phyloP scores from a whole-genome alignment of 2,888 invertebrate species.

The Tridacna gigas region DNA sequence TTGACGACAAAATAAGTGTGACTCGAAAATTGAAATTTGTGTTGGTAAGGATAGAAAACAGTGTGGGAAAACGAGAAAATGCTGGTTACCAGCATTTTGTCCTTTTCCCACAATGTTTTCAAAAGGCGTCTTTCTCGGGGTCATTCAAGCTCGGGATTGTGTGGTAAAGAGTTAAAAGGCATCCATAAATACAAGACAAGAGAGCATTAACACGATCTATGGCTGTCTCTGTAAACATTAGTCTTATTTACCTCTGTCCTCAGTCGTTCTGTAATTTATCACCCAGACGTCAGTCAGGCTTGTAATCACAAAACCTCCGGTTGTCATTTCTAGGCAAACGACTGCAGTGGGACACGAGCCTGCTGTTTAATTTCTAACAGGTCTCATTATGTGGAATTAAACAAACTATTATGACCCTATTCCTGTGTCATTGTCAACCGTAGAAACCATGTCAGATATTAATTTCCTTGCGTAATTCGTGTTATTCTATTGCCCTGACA shows the following conservation, averaged over 20 bases:
- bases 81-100: neutral
- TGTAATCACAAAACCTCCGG: conserved; percentile 12
- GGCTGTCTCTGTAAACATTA: conserved; percentile 14
- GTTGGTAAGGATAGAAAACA: neutral
- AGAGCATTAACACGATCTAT: conserved; percentile 25
- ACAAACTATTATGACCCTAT: conserved; percentile 57
- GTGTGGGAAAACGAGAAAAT: neutral
- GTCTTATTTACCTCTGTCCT: conserved; percentile 27
- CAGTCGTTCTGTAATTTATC: conserved; percentile 15
- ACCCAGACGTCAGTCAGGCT: conserved; percentile 12
- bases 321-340: conserved; percentile 44
- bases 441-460: conserved; percentile 56
- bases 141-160: neutral
- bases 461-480: conserved; percentile 65
- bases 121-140: neutral
- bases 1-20: too few relatives aligned
- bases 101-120: neutral
- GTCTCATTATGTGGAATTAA: conserved; percentile 47
- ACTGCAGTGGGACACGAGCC: conserved; percentile 49
- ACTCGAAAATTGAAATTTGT: too few relatives aligned
- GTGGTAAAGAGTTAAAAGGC: conserved; percentile 3
- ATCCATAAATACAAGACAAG: conserved; percentile 18
- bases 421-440: conserved; percentile 40
- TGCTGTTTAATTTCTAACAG: conserved; percentile 49
- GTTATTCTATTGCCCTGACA: conserved; percentile 62